phyloP scores from a whole-genome alignment of 2,888 invertebrate genomes.

The Drosophila anomalata region DNA sequence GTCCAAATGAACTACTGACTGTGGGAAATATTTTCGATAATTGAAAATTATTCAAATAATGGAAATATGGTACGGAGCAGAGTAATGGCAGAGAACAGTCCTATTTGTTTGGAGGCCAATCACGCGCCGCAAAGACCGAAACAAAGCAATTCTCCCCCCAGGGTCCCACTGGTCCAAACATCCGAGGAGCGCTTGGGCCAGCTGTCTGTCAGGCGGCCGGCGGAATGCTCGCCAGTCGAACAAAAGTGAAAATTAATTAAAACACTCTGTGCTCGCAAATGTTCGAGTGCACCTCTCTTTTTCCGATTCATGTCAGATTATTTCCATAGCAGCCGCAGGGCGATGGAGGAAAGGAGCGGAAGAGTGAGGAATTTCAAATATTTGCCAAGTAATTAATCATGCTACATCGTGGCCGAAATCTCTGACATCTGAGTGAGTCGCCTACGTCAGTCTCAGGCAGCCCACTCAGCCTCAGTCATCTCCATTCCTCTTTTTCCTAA shows the following conservation, averaged over 20 bases:
- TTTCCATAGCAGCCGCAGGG: conserved; percentile 16
- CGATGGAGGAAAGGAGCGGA: conserved; percentile 8
- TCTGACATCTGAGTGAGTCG: conserved; percentile 25
- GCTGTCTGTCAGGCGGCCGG: conserved; percentile 43
- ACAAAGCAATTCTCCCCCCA: conserved; percentile 24
- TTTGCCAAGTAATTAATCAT: conserved; percentile 76
- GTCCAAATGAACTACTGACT: conserved; percentile 15
- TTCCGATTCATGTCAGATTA: conserved; percentile 9
- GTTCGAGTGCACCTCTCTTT: conserved; percentile 17
- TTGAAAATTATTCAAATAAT: conserved; percentile 27
- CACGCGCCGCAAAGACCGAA: conserved; percentile 22
- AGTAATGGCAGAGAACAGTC: conserved; percentile 7
- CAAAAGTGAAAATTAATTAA: conserved; percentile 71
- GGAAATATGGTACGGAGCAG: conserved; percentile 16
- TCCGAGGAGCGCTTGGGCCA: neutral
- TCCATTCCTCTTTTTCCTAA: neutral
- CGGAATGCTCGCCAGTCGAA: conserved; percentile 44
- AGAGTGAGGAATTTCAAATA: conserved; percentile 56
- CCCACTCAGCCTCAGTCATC: conserved; percentile 1
- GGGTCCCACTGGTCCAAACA: neutral
- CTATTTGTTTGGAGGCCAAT: conserved; percentile 48
- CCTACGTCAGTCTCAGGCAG: conserved; percentile 12
- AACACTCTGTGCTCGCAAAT: conserved; percentile 29
- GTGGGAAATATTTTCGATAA: conserved; percentile 34
- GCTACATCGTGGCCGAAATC: conserved; percentile 56